phyloP scores from a whole-genome alignment of 2,888 invertebrate genomes.

The Dryobotodes eremita region DNA sequence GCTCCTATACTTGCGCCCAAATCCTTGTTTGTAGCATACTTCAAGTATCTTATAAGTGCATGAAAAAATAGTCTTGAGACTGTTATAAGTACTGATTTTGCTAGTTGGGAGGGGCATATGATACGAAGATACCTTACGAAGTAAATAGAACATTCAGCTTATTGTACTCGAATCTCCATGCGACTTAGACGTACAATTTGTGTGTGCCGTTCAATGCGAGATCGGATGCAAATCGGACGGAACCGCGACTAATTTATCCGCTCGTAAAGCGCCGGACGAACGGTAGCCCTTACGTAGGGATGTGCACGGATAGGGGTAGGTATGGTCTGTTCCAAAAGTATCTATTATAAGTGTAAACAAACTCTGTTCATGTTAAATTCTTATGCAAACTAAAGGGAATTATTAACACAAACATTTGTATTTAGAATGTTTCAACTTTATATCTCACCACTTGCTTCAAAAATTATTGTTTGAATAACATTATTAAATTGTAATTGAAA shows the following conservation, averaged over 20 bases:
- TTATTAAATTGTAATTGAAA: background rate
- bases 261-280: constrained; percentile 50
- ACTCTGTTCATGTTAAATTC: background rate
- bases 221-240: constrained; percentile 61
- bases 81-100: too few species aligned
- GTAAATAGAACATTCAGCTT: background rate
- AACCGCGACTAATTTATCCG: constrained; percentile 62
- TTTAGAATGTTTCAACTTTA: background rate
- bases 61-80: too few species aligned
- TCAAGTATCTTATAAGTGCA: too few species aligned
- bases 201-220: constrained; percentile 28
- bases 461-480: background rate
- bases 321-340: background rate
- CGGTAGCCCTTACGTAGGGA: constrained; percentile 28
- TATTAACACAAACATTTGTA: background rate
- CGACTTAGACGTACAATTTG: constrained; percentile 44
- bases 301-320: constrained; percentile 1
- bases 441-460: background rate
- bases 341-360: background rate
- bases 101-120: too few species aligned
- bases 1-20: too few species aligned
- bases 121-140: background rate
- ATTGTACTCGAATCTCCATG: constrained; percentile 16
- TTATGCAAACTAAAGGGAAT: background rate
- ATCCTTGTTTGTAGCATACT: too few species aligned